Evolutionary conservation across 2,113 vertebrate genomes (phyloP), one percentile per base, ranked within the genome.

Genomic region (Benitochromis conjunctus): DNA sequence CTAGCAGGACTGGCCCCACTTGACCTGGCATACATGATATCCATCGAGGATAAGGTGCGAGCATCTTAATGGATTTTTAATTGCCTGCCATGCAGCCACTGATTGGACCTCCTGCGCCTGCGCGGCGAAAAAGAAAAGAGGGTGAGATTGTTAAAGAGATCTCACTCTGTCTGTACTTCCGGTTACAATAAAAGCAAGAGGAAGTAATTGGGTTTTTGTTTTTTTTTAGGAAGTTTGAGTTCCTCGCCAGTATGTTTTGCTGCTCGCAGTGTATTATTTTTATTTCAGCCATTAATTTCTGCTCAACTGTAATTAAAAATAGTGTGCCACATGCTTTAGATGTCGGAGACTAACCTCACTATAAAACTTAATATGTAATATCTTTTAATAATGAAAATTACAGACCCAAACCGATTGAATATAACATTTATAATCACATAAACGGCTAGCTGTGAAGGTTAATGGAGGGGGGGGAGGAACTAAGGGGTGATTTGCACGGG

Each of bases 61-160:
- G 54, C 64, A 54, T 21, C 53, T 79, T 94, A 92, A 92, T 94
- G 86, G 87, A 79, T 24, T 51, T 94, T 93, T 93, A 94, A 95
- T 96, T 95, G 91, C 89, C 77, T 84, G 82, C 91, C 88, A 85
- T 86, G 84, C 79, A 58, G 53, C 80, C 56, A 53, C 77, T 91
- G 92, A 95, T 94, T 94, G 92, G 69, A 62, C 29, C 54, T 46
- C 12, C 0, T 94, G 94, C 96, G 96, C 95, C 0, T 88, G 96
- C 95, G 95, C 91, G 29, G 53, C 57, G 78, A 83, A 80, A 78
- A 86, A 89, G 76, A 88, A 84, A 55, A 90, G 83, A 91, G 14
- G 3, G 0, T 6, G 21, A 16, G 2, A n/a, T 64, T 4, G 0
- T 5, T 38, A 6, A 38, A 58, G 92, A 94, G 57, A 62, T 8